Evolutionary conservation across 2,113 vertebrate genomes (phyloP), one percentile per base, ranked within the genome.

Genomic region (Silurus asotus): DNA sequence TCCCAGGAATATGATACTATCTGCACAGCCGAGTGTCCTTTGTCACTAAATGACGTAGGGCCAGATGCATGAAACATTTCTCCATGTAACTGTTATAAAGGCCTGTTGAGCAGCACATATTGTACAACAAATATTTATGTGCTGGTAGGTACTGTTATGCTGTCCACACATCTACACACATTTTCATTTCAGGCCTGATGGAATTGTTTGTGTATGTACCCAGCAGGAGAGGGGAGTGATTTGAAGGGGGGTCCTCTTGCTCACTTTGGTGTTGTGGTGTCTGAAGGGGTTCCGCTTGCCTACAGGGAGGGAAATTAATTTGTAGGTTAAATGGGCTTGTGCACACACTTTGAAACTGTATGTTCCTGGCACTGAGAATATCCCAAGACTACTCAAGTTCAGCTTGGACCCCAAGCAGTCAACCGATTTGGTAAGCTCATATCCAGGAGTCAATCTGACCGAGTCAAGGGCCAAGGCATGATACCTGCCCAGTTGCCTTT

Each of bases 291-390:
- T 88, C 89, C 74, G 64, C 76, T 87, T 86, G 87, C 88, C 89
- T 88, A 85, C 61, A 83, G 89, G 91, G 87, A 82, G 88, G 87
- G 80, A 90, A 91, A 90, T 89, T 88, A 86, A 91, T 91, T 91
- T 87, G 88, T 91, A 79, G 80, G 81, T 83, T 85, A 80, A 88
- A 81, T 85, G 76, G 48, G 23, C 48, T 55, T 74, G 78, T 79
- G 62, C 58, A 62, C 84, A 86, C 86, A 88, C 86, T 89, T 88
- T 90, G 88, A 91, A 88, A 92, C 83, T 84, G 72, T 90, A 90
- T 86, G 87, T 77, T 88, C n/a, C 87, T 64, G 85, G 75, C 55
- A 89, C 72, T 87, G 64, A 81, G 87, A 89, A 76, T 82, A 82
- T 88, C 92, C 87, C 14, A 75, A 79, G 14, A 87, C 64, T 82